Base-by-base conservation (phyloP, 2,797 vertebrate genomes). In the Lepidocolaptes lacrymiger region DNA sequence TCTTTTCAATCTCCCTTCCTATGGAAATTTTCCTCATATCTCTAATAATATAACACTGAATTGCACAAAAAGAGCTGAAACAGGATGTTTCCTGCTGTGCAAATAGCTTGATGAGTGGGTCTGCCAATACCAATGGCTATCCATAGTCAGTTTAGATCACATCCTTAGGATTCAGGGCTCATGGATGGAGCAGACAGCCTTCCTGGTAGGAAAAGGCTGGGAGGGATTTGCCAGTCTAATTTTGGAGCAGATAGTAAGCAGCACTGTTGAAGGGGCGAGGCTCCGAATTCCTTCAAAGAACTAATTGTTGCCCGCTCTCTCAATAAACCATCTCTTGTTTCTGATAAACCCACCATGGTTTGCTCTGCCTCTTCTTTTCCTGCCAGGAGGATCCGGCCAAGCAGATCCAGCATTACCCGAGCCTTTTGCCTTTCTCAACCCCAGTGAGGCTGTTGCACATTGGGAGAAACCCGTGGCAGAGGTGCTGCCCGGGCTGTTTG, bases 161-260 rank as follows among this genome's bases (percentile, higher is more conserved):
- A 66, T 67, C 36, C 19, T n/a, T 51, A 56, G 55, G 36, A 56
- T 66, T 85, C 64, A 58, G 66, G n/a, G 52, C 58, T 67, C 32
- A 21, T 55, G 58, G 79, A 51, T 62, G 62, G 46, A 88, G 76
- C 32, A 89, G 75, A 44, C 37, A 63, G 61, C 55, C 64, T 95
- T 95, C 87, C 89, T 78, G 75, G 59, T 78, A 83, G 80, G 83
- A 91, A 92, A 96, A 75, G 44, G 79, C 88, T 88, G 86, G 88
- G 67, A 94, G 91, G 89, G 91, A 92, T 96, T 91, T 94, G 77
- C 91, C 94, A 86, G n/a, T 90, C 94, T 91, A 84, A 94, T 93
- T 95, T 82, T 92, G 93, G 85, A 96, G 63, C 4, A 30, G 88
- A 93, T 86, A 51, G 74, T 88, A 77, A 95, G 85, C 0, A 0